Evolutionary conservation across 2,888 invertebrate genomes (phyloP), one percentile per base, ranked within the genome.

Genomic region (Gordius sp.): DNA sequence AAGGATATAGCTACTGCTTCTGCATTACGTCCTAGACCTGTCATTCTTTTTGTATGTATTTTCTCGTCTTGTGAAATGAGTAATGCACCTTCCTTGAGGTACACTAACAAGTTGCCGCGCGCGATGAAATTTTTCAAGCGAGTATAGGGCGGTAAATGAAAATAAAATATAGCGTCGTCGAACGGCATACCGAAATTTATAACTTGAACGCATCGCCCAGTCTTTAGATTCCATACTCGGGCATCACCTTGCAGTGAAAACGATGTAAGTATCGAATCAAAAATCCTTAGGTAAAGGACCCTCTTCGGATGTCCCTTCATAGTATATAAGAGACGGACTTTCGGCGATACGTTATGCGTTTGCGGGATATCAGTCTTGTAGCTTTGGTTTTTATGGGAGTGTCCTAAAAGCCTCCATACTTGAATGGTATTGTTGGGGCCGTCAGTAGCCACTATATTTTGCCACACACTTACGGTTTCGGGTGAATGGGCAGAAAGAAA

Each of bases 151-250:
- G 47, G 47, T 8, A 47, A 20, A 20, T 47, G 47, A 23, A 47
- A 47, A 47, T 47, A 47, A 47, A 47, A 47, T 4, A 47, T 47
- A 23, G 47, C 47, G 4, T 47, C 47, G 47, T 47, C 47, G 47
- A 47, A 47, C 4, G 47, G 47, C 47, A 47, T 47, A 23, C 47
- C 47, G 20, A 47, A 47, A 20, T 47, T 47, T 4, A 47, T 23
- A 23, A 47, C 20, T 47, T 47, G 47, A 4, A 47, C 4, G 20
- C 47, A 47, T n/a, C 20, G 8, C 4, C 47, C 16, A 4, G 47
- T 47, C 23, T 47, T 23, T 4, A 47, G 47, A 20, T 23, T 18
- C 47, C 47, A 47, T 4, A 47, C n/a, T n/a, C 47, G 8, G 47
- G 47, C 47, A 23, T 47, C 47, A 20, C 47, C 47, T 47, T 47